These are phyloP conservation scores for Miltochrista miniata DNA, from an alignment of 2,888 invertebrate species.

Conservation along the genomic window DNA sequence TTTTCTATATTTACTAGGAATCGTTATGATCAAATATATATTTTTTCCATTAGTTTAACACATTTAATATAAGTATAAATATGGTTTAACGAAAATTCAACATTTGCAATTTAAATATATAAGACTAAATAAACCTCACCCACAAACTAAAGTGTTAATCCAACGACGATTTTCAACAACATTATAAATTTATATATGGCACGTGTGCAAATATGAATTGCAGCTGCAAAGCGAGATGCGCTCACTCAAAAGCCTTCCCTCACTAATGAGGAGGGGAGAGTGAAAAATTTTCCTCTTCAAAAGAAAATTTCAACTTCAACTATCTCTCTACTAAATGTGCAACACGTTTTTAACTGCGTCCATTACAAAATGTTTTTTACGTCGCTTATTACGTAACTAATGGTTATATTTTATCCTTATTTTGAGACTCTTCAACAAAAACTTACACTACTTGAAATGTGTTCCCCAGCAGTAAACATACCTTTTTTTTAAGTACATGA, in stretches of 20 bases:
- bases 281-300: constrained; percentile 61
- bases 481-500: no score
- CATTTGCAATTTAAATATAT: no score
- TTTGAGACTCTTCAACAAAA: background rate
- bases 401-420: background rate
- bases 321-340: constrained; percentile 55
- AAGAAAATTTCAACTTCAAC: constrained; percentile 58
- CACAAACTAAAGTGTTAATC: constrained; percentile 9
- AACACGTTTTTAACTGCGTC: constrained; percentile 54
- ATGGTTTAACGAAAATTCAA: no score
- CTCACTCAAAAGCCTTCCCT: constrained; percentile 58
- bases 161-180: constrained; percentile 19
- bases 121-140: background rate
- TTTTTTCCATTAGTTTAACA: no score
- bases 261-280: constrained; percentile 67
- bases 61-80: no score
- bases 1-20: no score
- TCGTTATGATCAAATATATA: no score
- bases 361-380: constrained; percentile 35
- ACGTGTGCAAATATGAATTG: constrained; percentile 50
- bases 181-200: constrained; percentile 39
- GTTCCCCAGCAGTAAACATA: background rate
- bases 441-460: no score
- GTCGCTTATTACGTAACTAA: constrained; percentile 12
- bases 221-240: constrained; percentile 55